Percentiles rank a stretch among this genome's conserved stretches.
Evolutionary conservation across 1,140 invertebrate species (phyloP).

Genomic region (Eubasilissa regina): DNA sequence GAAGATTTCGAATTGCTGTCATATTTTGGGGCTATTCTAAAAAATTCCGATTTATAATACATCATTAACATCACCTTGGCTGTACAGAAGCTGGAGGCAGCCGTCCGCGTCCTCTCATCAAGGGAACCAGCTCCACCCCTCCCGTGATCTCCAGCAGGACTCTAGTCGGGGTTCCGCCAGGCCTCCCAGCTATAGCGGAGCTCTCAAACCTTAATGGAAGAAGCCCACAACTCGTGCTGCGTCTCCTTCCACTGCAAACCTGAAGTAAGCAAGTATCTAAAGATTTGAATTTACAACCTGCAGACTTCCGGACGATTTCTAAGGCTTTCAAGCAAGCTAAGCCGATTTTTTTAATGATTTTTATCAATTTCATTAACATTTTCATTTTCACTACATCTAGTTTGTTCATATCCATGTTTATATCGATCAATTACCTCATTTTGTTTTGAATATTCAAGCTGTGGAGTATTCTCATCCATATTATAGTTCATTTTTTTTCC

Average conservation of each 20-base stretch:
- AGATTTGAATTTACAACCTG: slow-evolving; percentile 18
- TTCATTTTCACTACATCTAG: not conserved
- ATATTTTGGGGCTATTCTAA: too few species aligned
- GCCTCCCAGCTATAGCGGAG: not conserved
- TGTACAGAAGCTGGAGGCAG: slow-evolving; percentile 12
- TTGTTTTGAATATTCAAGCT: not conserved
- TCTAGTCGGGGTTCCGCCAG: slow-evolving; percentile 69
- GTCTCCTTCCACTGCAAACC: not conserved
- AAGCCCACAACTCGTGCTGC: not conserved
- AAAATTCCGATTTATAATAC: too few species aligned
- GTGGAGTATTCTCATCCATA: slow-evolving; percentile 1
- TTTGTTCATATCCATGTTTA: not conserved
- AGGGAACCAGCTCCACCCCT: slow-evolving; percentile 79
- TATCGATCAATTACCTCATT: not conserved
- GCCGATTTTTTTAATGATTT: not conserved
- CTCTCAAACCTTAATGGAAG: not conserved
- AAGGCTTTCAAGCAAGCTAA: not conserved
- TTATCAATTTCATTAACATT: not conserved
- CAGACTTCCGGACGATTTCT: not conserved
- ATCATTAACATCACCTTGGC: slow-evolving; percentile 31
- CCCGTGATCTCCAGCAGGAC: slow-evolving; percentile 71
- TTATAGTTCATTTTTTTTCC: not conserved
- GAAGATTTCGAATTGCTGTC: too few species aligned
- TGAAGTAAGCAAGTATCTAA: not conserved
- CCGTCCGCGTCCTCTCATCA: slow-evolving; percentile 72